Evolutionary conservation across 2,113 vertebrate genomes (phyloP), one percentile per base, ranked within the genome.

Genomic region (Thalassoma bifasciatum): DNA sequence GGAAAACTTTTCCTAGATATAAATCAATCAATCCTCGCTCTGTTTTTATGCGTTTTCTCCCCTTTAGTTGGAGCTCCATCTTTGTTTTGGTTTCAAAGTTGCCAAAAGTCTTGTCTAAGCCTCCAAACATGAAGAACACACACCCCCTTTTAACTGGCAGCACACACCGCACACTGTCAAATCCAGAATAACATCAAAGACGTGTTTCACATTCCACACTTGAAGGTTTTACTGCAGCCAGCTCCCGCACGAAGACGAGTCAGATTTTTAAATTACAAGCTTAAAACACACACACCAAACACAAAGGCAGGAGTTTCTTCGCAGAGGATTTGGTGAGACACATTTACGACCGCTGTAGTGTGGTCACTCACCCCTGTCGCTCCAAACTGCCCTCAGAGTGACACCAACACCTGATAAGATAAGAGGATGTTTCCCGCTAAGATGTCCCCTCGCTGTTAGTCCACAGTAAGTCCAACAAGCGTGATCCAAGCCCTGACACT

Each of bases 101-200:
- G 30, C 53, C 72, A 72, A 77, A 83, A 86, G 63, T 70, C 63
- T 53, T 61, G 30, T 75, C n/a, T 42, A 60, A 69, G 17, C 23
- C 77, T 11, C 26, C 40, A 52, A 56, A 70, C 61, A 42, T 26
- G 70, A 78, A 64, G 60, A 66, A 21, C 57, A 53, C 83, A 75
- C 79, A 62, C 68, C 75, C 66, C 47, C 69, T 72, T 66, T 50
- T n/a, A 49, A 36, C 79, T 73, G 79, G 86, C 81, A 64, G 69
- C 50, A 58, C 75, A 37, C 69, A 44, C 63, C 34, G 58, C 71
- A 44, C 72, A 37, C 82, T 62, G 70, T 72, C 80, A 83, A 62
- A 70, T 79, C 78, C 74, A 78, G 86, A 93, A 91, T 86, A 89
- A 87, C 86, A 81, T 90, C 86, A 88, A 85, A 88, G 84, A 24